Base-by-base conservation (phyloP, 2,797 vertebrate genomes). In the Gymnothorax reevesii region DNA sequence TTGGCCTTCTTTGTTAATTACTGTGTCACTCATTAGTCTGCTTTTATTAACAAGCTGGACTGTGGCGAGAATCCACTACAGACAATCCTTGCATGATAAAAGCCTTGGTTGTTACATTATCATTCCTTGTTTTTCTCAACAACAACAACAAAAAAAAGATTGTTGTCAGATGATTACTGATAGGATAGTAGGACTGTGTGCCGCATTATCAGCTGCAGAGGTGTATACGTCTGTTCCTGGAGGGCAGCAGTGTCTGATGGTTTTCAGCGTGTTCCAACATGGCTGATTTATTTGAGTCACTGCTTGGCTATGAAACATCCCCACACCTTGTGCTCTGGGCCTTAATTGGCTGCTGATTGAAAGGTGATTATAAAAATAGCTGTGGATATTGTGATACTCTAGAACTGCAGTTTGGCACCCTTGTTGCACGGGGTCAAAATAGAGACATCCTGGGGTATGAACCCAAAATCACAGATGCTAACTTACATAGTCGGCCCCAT, bases 11-110 rank as follows among this genome's bases (percentile, higher is more conserved):
- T 57, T 33, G 42, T 64, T 84, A 22, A 62, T 84, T 84, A 66
- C 60, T 1, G 22, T 84, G 83, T 84, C 57, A 66, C 59, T 62
- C 83, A 49, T 84, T 84, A 52, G 25, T 84, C 33, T 22, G 27
- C 13, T 22, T 62, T 84, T 42, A 62, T 60, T 33, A 57, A 83
- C 82, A 83, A 33, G 55, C 25, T 25, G 27, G 82, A 79, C 75
- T 54, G 1, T 2, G 25, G 82, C 7, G 55, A 60, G 57, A 4
- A 55, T 60, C 82, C 25, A 17, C 82, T 5, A 7, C 55, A 13
- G 13, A n/a, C 4, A 9, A 54, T 83, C n/a, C 60, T 20, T 83
- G 2, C 33, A 7, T 20, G 73, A 54, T 80, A 55, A 55, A 83
- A 42, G 80, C 52, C 17, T 22, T 42, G 33, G 33, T 15, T 15